Evolutionary conservation across 2,113 vertebrate genomes (phyloP).

Genomic region (Chiloscyllium plagiosum): DNA sequence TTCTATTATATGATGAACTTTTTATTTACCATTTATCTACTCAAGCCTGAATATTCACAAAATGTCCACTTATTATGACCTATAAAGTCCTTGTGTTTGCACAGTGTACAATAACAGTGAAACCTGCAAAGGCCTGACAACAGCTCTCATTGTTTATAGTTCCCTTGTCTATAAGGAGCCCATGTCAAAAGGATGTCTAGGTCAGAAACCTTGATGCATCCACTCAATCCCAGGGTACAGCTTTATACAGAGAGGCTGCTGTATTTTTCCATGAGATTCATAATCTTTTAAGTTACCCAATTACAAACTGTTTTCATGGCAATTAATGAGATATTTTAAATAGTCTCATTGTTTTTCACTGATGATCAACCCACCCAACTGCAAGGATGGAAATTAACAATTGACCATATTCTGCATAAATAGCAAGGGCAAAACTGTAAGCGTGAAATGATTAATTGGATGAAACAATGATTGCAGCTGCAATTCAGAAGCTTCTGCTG

Average conservation of each 20-base stretch:
- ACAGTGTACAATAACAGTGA: not conserved
- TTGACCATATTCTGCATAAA: not conserved
- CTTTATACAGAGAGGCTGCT: constrained; percentile 21
- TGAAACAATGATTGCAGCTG: constrained; percentile 32
- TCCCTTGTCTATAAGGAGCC: not conserved
- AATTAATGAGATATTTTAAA: constrained; percentile 23
- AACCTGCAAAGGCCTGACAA: not conserved
- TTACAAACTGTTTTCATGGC: constrained; percentile 17
- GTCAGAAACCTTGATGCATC: not conserved
- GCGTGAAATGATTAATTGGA: not conserved
- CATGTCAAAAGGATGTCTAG: not conserved
- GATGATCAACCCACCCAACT: not conserved
- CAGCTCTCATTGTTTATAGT: not conserved
- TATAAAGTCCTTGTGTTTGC: not conserved
- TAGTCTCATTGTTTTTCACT: constrained; percentile 15
- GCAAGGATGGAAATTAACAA: not conserved
- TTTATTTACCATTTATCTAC: no score
- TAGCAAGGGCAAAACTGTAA: not conserved
- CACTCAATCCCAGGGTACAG: constrained; percentile 15
- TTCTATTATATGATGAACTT: no score
- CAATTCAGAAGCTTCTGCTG: not conserved
- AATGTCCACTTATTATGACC: not conserved
- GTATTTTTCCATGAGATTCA: not conserved
- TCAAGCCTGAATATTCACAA: not conserved
- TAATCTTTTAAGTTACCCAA: not conserved